These are phyloP conservation scores for Bradypodion pumilum DNA, from an alignment of 2,797 vertebrate species.

Conservation along the genomic window DNA sequence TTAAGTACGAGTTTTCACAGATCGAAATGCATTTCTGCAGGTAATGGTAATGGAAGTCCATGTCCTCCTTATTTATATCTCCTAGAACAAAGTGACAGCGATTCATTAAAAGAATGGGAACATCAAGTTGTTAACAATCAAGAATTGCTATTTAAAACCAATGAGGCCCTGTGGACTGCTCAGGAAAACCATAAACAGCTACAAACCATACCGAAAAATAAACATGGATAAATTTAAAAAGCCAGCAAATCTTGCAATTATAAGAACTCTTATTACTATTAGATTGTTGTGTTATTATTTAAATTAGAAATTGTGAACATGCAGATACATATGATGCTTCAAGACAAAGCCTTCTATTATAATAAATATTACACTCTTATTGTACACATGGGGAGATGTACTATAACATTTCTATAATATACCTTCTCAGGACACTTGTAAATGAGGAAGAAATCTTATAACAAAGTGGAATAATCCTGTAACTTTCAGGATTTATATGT, in stretches of 20 bases:
- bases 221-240: conserved; percentile 1
- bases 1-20: too few relatives aligned
- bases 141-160: neutral
- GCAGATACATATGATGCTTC: neutral
- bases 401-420: neutral
- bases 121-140: too few relatives aligned
- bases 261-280: conserved; percentile 12
- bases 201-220: neutral
- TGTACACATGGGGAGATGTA: neutral
- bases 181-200: neutral
- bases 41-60: too few relatives aligned
- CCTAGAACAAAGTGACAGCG: too few relatives aligned
- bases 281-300: neutral
- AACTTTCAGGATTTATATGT: too few relatives aligned
- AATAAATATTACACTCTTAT: neutral
- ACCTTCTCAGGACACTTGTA: neutral
- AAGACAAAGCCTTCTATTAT: neutral
- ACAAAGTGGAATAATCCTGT: too few relatives aligned
- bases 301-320: neutral
- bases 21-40: too few relatives aligned
- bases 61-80: too few relatives aligned
- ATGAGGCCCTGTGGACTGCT: neutral
- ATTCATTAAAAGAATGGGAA: too few relatives aligned
- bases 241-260: conserved; percentile 36
- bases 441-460: neutral